Evolutionary conservation across 1,140 invertebrate species (phyloP), one percentile per base, ranked within the genome.

Genomic region (Cotesia glomerata): DNA sequence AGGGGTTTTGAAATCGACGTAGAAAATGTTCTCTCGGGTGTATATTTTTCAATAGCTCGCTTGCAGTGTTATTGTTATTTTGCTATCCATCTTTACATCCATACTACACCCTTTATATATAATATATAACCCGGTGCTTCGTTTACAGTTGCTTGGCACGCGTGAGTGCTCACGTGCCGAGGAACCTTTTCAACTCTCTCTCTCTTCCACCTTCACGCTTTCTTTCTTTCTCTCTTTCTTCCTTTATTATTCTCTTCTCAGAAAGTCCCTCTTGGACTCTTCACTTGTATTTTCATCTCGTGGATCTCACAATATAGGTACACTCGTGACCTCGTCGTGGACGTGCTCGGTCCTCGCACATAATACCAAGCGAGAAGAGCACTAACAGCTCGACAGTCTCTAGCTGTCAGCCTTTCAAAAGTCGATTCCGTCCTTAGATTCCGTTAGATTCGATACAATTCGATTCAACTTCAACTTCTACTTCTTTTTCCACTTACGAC

Each of bases 61-160:
- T 34, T 52, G 9, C 9, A 18, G n/a, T 32, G 16, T 54, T 67
- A 68, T 68, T 54, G 51, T 54, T 49, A 65, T 18, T 16, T 56
- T 36, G 52, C 59, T 59, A 32, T 34, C 18, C 16, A 69, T 32
- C 11, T 18, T 32, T 58, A 54, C 52, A 26, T 26, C 26, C 26
- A 26, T 26, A 26, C 26, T 26, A 26, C 26, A 2, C 26, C 26
- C 26, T 26, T 26, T 26, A 45, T 45, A 39, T 39, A 18, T 52
- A 26, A 51, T 66, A 26, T 45, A 66, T 26, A 66, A 66, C 39
- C 64, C 45, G 51, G 36, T 51, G 5, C 35, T 18, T 51, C 36
- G 67, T 69, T 69, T 56, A 69, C 51, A 54, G 67, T 68, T 54
- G 13, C 54, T 26, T 54, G 35, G 67, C 67, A 59, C 67, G 54